Evolutionary conservation across 2,888 invertebrate genomes (phyloP).

Genomic region (Chloroclysta siterata): DNA sequence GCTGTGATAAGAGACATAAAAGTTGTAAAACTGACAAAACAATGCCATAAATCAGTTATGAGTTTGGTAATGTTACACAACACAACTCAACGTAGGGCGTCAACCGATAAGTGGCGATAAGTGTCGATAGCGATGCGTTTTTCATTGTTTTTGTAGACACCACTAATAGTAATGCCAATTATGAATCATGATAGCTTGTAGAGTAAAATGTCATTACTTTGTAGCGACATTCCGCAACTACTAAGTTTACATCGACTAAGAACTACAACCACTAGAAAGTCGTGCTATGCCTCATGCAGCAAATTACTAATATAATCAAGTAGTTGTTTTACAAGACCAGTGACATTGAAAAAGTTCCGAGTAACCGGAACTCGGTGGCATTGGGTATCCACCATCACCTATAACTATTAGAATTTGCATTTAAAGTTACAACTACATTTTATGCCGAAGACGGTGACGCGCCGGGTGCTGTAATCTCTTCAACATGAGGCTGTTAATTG

Average conservation of each 20-base stretch:
- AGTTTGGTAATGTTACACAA: slow-evolving; percentile 33
- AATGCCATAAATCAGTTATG: slow-evolving; percentile 30
- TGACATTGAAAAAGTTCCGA: slow-evolving; percentile 33
- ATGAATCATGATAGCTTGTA: neutral
- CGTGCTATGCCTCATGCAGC: neutral
- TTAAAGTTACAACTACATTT: neutral
- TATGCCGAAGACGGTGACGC: too few relatives aligned
- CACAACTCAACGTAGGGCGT: slow-evolving; percentile 16
- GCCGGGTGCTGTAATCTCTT: too few relatives aligned
- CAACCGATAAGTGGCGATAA: slow-evolving; percentile 32
- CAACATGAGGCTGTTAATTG: too few relatives aligned
- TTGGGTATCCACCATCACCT: slow-evolving; percentile 30
- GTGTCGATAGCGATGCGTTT: slow-evolving; percentile 22
- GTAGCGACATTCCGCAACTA: too few relatives aligned
- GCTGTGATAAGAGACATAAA: slow-evolving; percentile 23
- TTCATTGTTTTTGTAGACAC: slow-evolving; percentile 22
- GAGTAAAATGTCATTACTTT: too few relatives aligned
- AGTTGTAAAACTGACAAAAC: slow-evolving; percentile 37
- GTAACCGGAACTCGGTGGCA: slow-evolving; percentile 38
- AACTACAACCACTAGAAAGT: neutral
- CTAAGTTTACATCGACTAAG: too few relatives aligned
- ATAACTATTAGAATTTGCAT: slow-evolving; percentile 1
- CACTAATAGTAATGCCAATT: slow-evolving; percentile 11
- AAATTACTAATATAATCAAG: neutral
- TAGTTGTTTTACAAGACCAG: slow-evolving; percentile 18